Conservation (phyloP, 1,140 invertebrate species). For the Condylostylus longicornis region DNA sequence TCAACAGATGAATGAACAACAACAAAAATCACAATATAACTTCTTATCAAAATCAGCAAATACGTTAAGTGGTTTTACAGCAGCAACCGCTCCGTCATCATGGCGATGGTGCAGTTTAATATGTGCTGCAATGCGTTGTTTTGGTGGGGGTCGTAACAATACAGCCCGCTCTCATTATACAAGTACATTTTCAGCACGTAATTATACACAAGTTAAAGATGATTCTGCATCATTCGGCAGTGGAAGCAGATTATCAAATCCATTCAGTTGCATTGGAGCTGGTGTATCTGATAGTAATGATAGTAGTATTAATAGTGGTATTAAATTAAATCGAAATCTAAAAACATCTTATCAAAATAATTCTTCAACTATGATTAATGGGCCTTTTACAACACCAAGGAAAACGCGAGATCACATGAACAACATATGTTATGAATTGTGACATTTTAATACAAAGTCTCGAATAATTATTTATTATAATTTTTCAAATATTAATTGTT, state of each 20-base stretch:
- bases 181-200: slow-evolving; percentile 20
- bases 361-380: slow-evolving; percentile 12
- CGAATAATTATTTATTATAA: no score
- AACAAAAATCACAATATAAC: slow-evolving; percentile 27
- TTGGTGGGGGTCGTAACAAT: slow-evolving; percentile 22
- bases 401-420: slow-evolving; percentile 29
- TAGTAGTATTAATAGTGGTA: neutral
- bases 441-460: no score
- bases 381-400: slow-evolving; percentile 21
- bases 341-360: slow-evolving; percentile 20
- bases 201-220: slow-evolving; percentile 3
- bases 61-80: no score
- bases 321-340: neutral
- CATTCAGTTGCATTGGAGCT: slow-evolving; percentile 1
- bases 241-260: no score
- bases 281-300: slow-evolving; percentile 2
- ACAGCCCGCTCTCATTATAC: slow-evolving; percentile 19
- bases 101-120: slow-evolving; percentile 29
- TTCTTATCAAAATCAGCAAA: slow-evolving; percentile 17
- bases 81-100: slow-evolving; percentile 13
- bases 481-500: no score
- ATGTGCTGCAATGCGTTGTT: slow-evolving; percentile 30
- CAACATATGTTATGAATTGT: slow-evolving; percentile 31
- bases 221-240: no score
- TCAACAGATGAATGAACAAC: no score